Evolutionary conservation across 2,888 invertebrate species (phyloP).

Genomic region (Melangyna quadrimaculata): DNA sequence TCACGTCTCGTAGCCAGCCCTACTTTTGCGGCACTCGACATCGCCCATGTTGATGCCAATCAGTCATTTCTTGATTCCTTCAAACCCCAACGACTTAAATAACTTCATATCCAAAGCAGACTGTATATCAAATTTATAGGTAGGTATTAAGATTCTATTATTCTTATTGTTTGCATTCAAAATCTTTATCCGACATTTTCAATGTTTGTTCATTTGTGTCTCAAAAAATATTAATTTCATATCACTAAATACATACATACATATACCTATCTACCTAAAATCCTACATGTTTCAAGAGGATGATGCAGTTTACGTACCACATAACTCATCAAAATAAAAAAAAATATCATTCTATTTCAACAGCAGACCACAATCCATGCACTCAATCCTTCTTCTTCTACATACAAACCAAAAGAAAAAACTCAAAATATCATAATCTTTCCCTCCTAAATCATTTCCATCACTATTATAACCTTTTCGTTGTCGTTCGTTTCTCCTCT

Average conservation of each 20-base stretch:
- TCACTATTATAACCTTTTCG: not conserved
- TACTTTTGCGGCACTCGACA: too few species aligned
- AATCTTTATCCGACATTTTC: not conserved
- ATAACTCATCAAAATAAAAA: not conserved
- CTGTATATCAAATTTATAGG: too few species aligned
- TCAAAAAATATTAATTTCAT: not conserved
- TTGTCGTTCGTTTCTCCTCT: not conserved
- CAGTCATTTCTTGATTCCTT: too few species aligned
- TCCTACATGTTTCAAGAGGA: not conserved
- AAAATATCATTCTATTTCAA: not conserved
- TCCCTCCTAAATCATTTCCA: conserved; percentile 7
- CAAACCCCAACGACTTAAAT: too few species aligned
- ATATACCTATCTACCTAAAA: too few species aligned
- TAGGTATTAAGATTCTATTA: too few species aligned
- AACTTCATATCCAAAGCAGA: too few species aligned
- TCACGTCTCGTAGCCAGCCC: too few species aligned
- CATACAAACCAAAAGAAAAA: not conserved
- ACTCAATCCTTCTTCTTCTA: not conserved
- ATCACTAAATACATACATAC: too few species aligned
- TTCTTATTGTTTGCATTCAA: not conserved
- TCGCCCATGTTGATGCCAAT: too few species aligned
- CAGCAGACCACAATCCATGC: not conserved
- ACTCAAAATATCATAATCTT: conserved; percentile 34
- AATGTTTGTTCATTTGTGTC: not conserved
- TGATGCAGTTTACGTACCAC: conserved; percentile 10